Evolutionary conservation across 1,140 invertebrate genomes (phyloP), one percentile per base, ranked within the genome.

Genomic region (Portunus trituberculatus): DNA sequence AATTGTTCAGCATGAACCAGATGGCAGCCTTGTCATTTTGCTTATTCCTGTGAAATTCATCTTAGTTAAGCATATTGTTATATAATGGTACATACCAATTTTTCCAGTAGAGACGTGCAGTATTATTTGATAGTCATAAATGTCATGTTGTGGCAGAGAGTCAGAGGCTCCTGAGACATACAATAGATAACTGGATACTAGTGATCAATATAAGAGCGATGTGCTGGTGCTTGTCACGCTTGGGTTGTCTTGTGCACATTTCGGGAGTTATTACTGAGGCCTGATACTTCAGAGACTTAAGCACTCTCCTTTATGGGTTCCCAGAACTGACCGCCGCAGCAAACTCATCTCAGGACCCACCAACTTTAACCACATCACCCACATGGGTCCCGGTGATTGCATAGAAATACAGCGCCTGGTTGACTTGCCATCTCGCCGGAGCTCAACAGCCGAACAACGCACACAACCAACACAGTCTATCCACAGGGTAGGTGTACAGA

Each of bases 351-450:
- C 99, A 29, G 99, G 98, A 25, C 99, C 99, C 25, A 99, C 99
- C 20, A 99, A 99, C 97, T 99, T 99, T 97, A 99, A 99, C 96
- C 99, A 99, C 97, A 98, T 99, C 95, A 99, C 98, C 96, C 99
- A 99, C 97, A 99, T 99, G 99, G 99, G 99, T 87, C 99, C 99
- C 94, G 99, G 99, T 14, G 98, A 99, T 97, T 98, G 99, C 48
- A 99, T 99, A 97, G 98, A 99, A 97, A 98, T 99, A 96, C 99
- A 99, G 97, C 97, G 99, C 93, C 98, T 99, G 87, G 97, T 99
- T 92, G 99, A 99, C 97, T 97, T 99, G 96, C 99, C 99, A 95
- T 99, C 98, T 59, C 98, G 98, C 29, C 96, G 98, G 67, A 98
- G 98, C 97, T 98, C 98, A 84, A 98, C 98, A 39, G 98, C 98